Base-by-base conservation (phyloP, 1,140 invertebrate species). In the Mya arenaria region DNA sequence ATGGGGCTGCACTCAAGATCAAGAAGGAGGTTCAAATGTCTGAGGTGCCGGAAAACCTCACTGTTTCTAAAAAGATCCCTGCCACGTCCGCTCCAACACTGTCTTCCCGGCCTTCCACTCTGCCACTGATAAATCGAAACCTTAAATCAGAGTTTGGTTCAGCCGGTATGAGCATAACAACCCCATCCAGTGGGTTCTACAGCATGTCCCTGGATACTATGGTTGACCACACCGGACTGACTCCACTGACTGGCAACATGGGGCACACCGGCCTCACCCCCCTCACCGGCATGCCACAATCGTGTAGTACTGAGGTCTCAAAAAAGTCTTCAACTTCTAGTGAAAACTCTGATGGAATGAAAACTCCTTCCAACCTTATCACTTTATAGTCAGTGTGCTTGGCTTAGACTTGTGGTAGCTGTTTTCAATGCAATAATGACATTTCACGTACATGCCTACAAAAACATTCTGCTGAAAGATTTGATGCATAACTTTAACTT, bases 151-250 rank as follows among this genome's bases (percentile, higher is more conserved):
- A 86, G 86, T n/a, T n/a, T n/a, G 91, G 77, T 72, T 73, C 87
- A 34, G 86, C 88, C 58, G 97, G 96, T 32, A 94, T 98, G 68
- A 94, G 96, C 65, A 97, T 98, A 75, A 96, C 95, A 71, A 98
- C 97, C 1, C 97, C 97, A 0, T 97, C 97, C 68, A 96, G 95
- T 84, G 97, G 97, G 30, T 96, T 97, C 79, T 97, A 98, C 90
- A 97, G 97, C 92, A 98, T 98, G 89, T 84, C 84, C 37, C 83
- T 92, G 39, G 97, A 98, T 84, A 97, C 96, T 60, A 94, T 98
- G 72, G 97, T 98, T 96, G 97, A 97, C 86, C 97, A 97, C 77
- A 98, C 97, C 5, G 97, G 97, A 0, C 93, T 98, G 15, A 98
- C 97, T 5, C 97, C 97, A 0, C 95, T 98, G 19, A 85, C 86